These are phyloP conservation scores for Argyra leucocephala DNA, from an alignment of 2,888 invertebrate species.

Conservation along the genomic window DNA sequence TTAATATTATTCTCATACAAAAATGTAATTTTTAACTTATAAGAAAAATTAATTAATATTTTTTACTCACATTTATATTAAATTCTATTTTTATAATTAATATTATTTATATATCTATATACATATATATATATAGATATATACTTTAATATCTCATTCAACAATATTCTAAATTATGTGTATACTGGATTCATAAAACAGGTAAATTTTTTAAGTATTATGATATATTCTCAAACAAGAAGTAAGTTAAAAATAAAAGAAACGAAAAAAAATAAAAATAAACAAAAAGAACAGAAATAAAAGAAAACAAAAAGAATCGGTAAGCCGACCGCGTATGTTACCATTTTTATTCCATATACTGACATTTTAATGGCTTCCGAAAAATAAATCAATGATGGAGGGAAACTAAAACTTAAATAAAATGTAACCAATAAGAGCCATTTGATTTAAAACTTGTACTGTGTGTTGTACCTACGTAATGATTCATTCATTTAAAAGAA, in stretches of 20 bases:
- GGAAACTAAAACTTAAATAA: background rate
- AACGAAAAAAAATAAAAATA: background rate
- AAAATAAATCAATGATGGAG: conserved; percentile 3
- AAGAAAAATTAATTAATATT: too few relatives aligned
- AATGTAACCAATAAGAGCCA: background rate
- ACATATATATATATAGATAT: too few relatives aligned
- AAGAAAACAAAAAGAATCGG: background rate
- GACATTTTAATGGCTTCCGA: conserved; percentile 6
- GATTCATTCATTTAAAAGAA: background rate
- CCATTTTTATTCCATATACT: conserved; percentile 6
- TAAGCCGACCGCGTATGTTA: background rate
- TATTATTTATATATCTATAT: too few relatives aligned
- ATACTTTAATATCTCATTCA: too few relatives aligned
- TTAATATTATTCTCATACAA: too few relatives aligned
- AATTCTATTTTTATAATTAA: too few relatives aligned
- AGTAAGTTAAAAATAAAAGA: background rate
- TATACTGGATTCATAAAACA: too few relatives aligned
- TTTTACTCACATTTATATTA: too few relatives aligned
- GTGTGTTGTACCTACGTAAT: background rate
- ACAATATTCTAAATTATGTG: too few relatives aligned
- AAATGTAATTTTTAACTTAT: too few relatives aligned
- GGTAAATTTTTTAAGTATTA: too few relatives aligned
- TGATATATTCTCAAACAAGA: background rate
- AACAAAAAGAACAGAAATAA: background rate
- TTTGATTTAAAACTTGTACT: background rate